Evolutionary conservation across 2,113 vertebrate genomes (phyloP).

Genomic region (Macquaria australasica): DNA sequence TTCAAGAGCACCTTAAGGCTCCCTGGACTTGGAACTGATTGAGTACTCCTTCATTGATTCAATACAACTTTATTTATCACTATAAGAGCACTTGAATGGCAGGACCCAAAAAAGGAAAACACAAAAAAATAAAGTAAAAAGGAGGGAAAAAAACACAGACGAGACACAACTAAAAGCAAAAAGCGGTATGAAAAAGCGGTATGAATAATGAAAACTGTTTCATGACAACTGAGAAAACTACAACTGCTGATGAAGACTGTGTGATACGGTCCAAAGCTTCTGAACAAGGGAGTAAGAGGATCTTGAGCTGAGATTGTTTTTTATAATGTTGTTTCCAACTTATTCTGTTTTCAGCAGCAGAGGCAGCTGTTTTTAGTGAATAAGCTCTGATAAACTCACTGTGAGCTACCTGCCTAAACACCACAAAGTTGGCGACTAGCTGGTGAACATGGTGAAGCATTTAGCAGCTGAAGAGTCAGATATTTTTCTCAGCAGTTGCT

Average conservation of each 20-base stretch:
- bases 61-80: constrained; percentile 1
- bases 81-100: background rate
- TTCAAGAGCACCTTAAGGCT: background rate
- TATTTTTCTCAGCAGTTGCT: too few relatives aligned
- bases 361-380: background rate
- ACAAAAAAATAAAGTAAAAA: background rate
- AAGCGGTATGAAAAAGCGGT: background rate
- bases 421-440: background rate
- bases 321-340: too few relatives aligned
- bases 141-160: too few relatives aligned
- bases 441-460: background rate
- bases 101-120: background rate
- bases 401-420: background rate
- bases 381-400: background rate
- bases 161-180: background rate
- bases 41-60: background rate
- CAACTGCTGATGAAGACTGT: too few relatives aligned
- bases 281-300: too few relatives aligned
- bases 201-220: background rate
- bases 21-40: background rate
- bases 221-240: too few relatives aligned
- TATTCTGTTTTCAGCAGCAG: too few relatives aligned
- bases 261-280: too few relatives aligned
- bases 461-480: too few relatives aligned
- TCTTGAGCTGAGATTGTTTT: too few relatives aligned